Conservation (phyloP, 2,797 vertebrate genomes). For the Phoxinus dragarum region DNA sequence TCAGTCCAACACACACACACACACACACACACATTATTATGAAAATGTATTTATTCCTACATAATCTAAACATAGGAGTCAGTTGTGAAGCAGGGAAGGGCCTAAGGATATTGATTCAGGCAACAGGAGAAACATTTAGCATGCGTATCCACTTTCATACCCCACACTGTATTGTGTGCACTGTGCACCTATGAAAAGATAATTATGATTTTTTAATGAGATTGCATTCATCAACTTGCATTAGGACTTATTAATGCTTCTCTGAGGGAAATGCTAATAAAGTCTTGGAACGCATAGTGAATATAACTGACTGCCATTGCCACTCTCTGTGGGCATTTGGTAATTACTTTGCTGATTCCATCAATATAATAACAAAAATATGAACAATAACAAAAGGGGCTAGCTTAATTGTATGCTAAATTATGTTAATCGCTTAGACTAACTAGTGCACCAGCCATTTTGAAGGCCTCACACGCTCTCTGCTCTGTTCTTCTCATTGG, state of each 20-base stretch:
- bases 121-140: neutral
- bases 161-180: neutral
- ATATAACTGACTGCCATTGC: constrained; percentile 21
- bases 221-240: constrained; percentile 12
- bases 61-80: neutral
- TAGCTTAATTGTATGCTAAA: constrained; percentile 67
- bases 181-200: constrained; percentile 8
- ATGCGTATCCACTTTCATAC: neutral
- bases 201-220: constrained; percentile 10
- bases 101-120: constrained; percentile 16
- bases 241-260: constrained; percentile 21
- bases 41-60: neutral
- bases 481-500: constrained; percentile 61
- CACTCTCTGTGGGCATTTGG: constrained; percentile 26
- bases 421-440: constrained; percentile 63
- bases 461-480: constrained; percentile 63
- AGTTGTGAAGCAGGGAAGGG: neutral
- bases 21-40: neutral
- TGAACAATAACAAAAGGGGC: constrained; percentile 27
- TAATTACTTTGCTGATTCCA: constrained; percentile 45
- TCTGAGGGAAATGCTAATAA: constrained; percentile 26
- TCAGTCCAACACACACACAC: neutral
- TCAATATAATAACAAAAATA: constrained; percentile 32
- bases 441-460: constrained; percentile 72
- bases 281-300: neutral